phyloP scores from a whole-genome alignment of 64 coral and sea anemone species.

The Actinia tenebrosa region DNA sequence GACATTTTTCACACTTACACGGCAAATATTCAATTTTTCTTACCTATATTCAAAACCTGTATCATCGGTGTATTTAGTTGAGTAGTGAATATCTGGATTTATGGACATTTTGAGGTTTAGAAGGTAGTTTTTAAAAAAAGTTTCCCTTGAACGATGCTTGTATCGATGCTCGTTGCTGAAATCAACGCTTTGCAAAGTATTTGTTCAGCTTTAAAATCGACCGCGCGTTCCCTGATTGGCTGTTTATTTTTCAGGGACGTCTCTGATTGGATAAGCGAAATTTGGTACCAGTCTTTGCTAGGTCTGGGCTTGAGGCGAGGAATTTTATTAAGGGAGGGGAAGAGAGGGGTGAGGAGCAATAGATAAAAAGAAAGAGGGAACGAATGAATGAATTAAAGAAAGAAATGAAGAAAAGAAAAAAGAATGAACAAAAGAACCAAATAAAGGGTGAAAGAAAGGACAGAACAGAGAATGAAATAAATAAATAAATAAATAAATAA shows the following conservation, averaged over 20 bases:
- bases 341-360: too few species aligned
- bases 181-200: neutral
- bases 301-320: neutral
- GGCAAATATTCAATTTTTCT: neutral
- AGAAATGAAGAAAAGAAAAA: too few species aligned
- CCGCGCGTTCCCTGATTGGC: slow-evolving; percentile 13
- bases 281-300: neutral
- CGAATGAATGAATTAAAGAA: too few species aligned
- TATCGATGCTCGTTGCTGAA: neutral
- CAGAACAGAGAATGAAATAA: too few species aligned
- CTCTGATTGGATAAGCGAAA: neutral
- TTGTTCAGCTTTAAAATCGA: slow-evolving; percentile 17
- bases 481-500: too few species aligned
- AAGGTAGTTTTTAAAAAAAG: neutral
- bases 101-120: neutral
- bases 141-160: neutral
- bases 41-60: slow-evolving; percentile 69
- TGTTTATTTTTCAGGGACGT: neutral
- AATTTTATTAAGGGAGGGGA: neutral
- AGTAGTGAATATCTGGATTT: slow-evolving; percentile 55
- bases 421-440: too few species aligned
- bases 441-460: too few species aligned
- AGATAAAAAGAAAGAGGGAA: too few species aligned
- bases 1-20: neutral
- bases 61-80: slow-evolving; percentile 48